Evolutionary conservation across 2,888 invertebrate species (phyloP).

Genomic region (Anorthoa munda): DNA sequence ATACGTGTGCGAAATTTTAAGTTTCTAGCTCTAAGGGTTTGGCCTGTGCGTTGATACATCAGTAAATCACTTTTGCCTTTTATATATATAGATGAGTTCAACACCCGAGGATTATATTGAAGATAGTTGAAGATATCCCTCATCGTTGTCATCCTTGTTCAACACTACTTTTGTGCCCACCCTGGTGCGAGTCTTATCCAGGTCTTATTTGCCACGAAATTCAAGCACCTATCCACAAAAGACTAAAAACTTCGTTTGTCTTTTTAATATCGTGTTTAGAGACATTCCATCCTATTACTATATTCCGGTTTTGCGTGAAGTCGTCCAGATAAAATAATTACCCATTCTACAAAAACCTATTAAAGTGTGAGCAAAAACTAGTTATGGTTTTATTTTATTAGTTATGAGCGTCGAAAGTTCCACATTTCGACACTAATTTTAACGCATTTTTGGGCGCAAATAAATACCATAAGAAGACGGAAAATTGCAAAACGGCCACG

Average conservation of each 20-base stretch:
- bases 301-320: constrained; percentile 10
- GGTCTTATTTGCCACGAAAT: neutral
- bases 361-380: constrained; percentile 11
- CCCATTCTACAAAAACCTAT: neutral
- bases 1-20: too few relatives aligned
- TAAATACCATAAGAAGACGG: too few relatives aligned
- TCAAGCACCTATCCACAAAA: neutral
- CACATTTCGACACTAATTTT: too few relatives aligned
- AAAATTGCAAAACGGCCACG: too few relatives aligned
- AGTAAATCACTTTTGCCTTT: too few relatives aligned
- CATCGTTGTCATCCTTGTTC: neutral
- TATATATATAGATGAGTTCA: too few relatives aligned
- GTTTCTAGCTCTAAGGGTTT: too few relatives aligned
- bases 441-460: too few relatives aligned
- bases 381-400: neutral
- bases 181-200: neutral
- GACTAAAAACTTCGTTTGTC: neutral
- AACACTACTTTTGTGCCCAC: too few relatives aligned
- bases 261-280: neutral
- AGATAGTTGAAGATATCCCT: neutral
- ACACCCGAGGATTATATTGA: neutral
- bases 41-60: too few relatives aligned
- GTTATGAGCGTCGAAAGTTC: too few relatives aligned
- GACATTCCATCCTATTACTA: neutral
- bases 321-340: neutral